Base-by-base conservation (phyloP, 1,140 invertebrate species). In the Hylyphantes graminicola region DNA sequence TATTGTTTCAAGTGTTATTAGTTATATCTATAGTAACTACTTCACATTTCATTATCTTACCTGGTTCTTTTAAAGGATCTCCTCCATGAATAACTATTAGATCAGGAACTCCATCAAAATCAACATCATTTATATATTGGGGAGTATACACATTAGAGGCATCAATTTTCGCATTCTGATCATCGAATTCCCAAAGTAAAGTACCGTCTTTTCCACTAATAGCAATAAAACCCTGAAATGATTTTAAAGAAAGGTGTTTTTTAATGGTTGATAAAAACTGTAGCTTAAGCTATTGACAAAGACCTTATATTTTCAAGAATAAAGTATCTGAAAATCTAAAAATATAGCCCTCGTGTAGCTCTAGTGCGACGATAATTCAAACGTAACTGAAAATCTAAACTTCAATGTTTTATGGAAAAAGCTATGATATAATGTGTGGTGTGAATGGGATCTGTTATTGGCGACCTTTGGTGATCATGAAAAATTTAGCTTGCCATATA, bases 101-200 rank as follows among this genome's bases (percentile, higher is more conserved):
- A 88, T 96, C 95, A 0, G 91, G 90, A 72, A 95, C 88, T 8
- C 91, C 91, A 90, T 96, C 95, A 15, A 90, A 92, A 89, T 96
- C 92, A 59, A 94, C 73, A 89, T 96, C 95, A 15, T 90, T 87
- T 35, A 95, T 91, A 87, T 92, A 93, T 87, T 94, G 94, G 0
- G 94, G 93, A 53, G 94, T 93, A 87, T 92, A 92, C 19, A 92
- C 85, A 87, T 92, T 90, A 15, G 88, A 87, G 21, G 87, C 86
- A 84, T 86, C 74, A 64, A 86, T 73, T 73, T 87, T 85, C 13
- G 86, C 86, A 82, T 85, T 72, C 7, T 85, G 55, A 76, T 85
- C 77, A 70, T 90, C 89, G 85, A 94, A 92, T 79, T 92, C 91
- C 95, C 95, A 96, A 64, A 96, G 90, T 12, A 90, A 87, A 8